Conservation (phyloP, 2,888 invertebrate species). For the Hermaeophaga mercurialis region DNA sequence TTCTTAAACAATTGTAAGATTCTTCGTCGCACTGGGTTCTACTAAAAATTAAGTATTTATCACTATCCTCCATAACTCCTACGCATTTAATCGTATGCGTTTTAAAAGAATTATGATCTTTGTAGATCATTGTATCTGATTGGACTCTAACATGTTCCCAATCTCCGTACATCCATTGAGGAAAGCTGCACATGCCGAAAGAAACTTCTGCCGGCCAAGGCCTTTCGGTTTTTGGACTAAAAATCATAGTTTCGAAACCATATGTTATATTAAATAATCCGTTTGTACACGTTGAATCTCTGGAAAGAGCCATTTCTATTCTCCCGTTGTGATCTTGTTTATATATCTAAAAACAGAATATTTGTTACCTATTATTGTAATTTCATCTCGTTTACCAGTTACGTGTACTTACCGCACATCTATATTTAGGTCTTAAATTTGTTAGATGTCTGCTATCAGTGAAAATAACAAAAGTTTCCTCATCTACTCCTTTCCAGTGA, state of each 20-base stretch:
- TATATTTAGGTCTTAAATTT: slow-evolving; percentile 60
- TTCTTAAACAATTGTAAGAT: slow-evolving; percentile 64
- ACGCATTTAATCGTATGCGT: slow-evolving; percentile 61
- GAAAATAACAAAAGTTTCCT: slow-evolving; percentile 64
- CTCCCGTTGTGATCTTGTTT: slow-evolving; percentile 55
- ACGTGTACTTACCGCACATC: slow-evolving; percentile 64
- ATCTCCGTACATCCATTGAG: slow-evolving; percentile 66
- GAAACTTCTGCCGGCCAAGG: slow-evolving; percentile 56
- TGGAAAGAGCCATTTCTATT: slow-evolving; percentile 65
- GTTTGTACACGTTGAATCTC: slow-evolving; percentile 67
- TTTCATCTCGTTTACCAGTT: too few relatives aligned
- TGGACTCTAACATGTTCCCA: slow-evolving; percentile 65
- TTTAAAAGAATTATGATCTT: slow-evolving; percentile 61
- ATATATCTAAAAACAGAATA: slow-evolving; percentile 38
- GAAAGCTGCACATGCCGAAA: slow-evolving; percentile 59
- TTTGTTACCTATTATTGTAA: not conserved
- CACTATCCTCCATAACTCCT: slow-evolving; percentile 51
- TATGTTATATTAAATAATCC: slow-evolving; percentile 61
- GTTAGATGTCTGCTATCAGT: slow-evolving; percentile 59
- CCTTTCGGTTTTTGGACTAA: slow-evolving; percentile 54
- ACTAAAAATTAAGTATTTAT: slow-evolving; percentile 60
- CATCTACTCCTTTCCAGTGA: slow-evolving; percentile 64
- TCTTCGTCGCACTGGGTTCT: slow-evolving; percentile 65
- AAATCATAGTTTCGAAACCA: slow-evolving; percentile 64
- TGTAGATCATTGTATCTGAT: slow-evolving; percentile 58